phyloP scores from a whole-genome alignment of 2,113 vertebrate species.

The Herpailurus yagouaroundi region DNA sequence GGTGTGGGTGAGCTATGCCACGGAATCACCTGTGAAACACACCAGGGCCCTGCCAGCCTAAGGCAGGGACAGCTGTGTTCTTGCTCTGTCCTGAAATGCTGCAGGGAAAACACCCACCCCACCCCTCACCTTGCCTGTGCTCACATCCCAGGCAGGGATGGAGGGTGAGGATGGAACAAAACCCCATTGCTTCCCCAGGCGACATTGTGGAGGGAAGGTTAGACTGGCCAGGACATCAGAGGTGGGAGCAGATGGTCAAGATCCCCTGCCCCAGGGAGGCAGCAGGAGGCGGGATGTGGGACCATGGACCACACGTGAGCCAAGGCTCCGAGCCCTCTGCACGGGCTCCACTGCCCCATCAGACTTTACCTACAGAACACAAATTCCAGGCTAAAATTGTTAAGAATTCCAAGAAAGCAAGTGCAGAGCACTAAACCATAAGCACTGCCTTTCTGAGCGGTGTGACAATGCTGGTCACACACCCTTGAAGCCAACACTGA shows the following conservation, averaged over 20 bases:
- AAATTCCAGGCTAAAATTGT: neutral
- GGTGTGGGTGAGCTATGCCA: neutral
- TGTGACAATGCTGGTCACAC: rapidly evolving
- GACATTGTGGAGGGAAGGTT: neutral
- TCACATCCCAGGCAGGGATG: neutral
- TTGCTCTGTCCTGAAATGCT: neutral
- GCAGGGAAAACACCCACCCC: rapidly evolving
- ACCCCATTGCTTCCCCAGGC: neutral
- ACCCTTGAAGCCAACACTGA: neutral
- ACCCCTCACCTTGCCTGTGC: too few species aligned
- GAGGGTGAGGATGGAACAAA: neutral
- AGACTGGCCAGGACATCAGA: too few species aligned
- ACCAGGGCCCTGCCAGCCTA: rapidly evolving
- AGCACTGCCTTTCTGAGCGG: neutral
- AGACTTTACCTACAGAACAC: neutral
- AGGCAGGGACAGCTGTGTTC: neutral
- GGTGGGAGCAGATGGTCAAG: neutral
- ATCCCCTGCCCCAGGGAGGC: too few species aligned
- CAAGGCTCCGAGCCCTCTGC: rapidly evolving
- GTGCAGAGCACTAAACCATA: neutral
- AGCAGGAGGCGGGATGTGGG: neutral
- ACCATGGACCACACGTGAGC: neutral
- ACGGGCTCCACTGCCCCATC: neutral
- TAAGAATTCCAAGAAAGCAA: neutral
- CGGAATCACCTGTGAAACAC: neutral